Evolutionary conservation across 2,888 invertebrate species (phyloP).

Genomic region (Tetrapedia diversipes): DNA sequence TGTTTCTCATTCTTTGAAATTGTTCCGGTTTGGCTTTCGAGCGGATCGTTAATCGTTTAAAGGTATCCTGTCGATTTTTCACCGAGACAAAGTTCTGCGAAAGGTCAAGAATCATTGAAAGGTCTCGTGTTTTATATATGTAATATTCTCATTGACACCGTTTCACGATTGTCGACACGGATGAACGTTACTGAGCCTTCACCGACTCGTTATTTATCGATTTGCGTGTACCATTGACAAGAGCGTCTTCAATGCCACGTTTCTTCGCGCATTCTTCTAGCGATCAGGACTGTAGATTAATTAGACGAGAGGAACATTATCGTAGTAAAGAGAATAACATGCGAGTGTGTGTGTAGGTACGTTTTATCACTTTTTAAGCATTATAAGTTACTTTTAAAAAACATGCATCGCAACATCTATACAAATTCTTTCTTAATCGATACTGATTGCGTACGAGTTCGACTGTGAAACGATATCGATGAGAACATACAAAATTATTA

Average conservation of each 20-base stretch:
- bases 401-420: background rate
- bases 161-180: background rate
- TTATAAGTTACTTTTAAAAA: constrained; percentile 3
- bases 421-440: background rate
- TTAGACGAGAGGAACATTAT: background rate
- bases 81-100: too few species aligned
- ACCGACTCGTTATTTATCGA: background rate
- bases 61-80: too few species aligned
- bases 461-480: background rate
- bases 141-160: background rate
- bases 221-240: background rate
- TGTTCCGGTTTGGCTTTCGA: too few species aligned
- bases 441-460: background rate
- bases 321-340: background rate
- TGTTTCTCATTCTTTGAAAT: too few species aligned
- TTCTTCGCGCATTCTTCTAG: background rate
- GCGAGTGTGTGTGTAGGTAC: background rate
- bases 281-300: background rate
- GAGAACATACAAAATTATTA: background rate
- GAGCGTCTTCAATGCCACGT: constrained; percentile 2
- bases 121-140: background rate
- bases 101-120: background rate
- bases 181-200: background rate
- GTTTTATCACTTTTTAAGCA: background rate
- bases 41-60: too few species aligned